phyloP scores from a whole-genome alignment of 2,113 vertebrate genomes.

The Sorex fumeus region DNA sequence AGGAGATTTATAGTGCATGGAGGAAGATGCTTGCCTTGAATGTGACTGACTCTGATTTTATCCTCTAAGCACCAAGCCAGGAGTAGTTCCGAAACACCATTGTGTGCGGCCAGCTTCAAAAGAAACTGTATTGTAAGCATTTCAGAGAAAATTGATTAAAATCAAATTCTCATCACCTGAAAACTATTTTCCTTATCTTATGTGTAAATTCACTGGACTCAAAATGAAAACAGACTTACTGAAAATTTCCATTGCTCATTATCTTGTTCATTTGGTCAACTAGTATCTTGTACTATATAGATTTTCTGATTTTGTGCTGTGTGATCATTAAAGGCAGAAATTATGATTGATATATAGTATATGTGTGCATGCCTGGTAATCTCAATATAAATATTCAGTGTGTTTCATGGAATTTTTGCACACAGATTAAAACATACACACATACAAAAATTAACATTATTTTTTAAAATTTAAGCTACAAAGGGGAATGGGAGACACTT shows the following conservation, averaged over 20 bases:
- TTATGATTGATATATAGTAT: not conserved
- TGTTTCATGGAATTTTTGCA: not conserved
- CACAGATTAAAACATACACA: constrained; percentile 14
- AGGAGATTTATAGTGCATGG: too few species aligned
- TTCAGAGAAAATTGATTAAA: not conserved
- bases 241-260: not conserved
- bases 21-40: too few species aligned
- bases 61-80: too few species aligned
- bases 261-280: not conserved
- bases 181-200: not conserved
- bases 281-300: not conserved
- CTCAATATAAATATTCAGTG: constrained; percentile 22
- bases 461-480: not conserved
- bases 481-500: not conserved
- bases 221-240: not conserved
- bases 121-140: too few species aligned
- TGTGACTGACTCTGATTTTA: too few species aligned
- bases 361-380: not conserved
- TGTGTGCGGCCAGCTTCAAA: too few species aligned
- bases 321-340: not conserved
- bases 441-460: not conserved
- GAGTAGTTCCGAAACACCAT: too few species aligned
- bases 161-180: not conserved
- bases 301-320: constrained; percentile 1
- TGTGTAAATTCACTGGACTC: not conserved